Conservation (phyloP, 2,888 invertebrate genomes). For the Hirudinaria manillensis region DNA sequence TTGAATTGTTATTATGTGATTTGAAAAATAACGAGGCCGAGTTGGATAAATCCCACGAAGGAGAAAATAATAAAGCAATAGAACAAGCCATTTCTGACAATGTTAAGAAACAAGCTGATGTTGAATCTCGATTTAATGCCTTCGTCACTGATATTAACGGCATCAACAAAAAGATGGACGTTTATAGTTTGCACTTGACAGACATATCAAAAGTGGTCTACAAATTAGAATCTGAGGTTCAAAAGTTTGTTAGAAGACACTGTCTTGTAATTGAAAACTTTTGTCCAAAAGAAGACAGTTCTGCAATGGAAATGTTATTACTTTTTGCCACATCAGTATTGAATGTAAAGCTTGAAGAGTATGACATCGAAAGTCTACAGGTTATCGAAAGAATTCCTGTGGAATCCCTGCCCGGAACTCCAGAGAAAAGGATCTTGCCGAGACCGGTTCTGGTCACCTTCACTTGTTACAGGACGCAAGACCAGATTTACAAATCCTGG, state of each 20-base stretch:
- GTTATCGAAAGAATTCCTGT: background rate
- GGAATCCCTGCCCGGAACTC: slow-evolving; percentile 3
- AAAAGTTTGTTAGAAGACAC: slow-evolving; percentile 27
- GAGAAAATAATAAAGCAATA: background rate
- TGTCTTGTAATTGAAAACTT: slow-evolving; percentile 33
- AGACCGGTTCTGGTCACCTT: slow-evolving; percentile 33
- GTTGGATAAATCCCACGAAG: background rate
- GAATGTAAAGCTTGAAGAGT: slow-evolving; percentile 7
- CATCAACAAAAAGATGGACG: background rate
- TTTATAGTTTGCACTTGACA: background rate
- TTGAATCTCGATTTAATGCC: background rate
- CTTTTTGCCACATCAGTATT: slow-evolving; percentile 29
- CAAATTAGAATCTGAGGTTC: slow-evolving; percentile 28
- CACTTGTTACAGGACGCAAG: slow-evolving; percentile 30
- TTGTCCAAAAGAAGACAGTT: slow-evolving; percentile 33
- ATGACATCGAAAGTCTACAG: slow-evolving; percentile 8
- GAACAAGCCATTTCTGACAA: background rate
- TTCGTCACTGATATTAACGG: background rate
- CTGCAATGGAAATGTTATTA: slow-evolving; percentile 26
- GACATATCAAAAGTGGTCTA: slow-evolving; percentile 13
- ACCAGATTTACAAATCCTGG: slow-evolving; percentile 29
- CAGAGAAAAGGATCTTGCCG: slow-evolving; percentile 27
- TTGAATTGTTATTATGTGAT: background rate
- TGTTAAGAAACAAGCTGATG: background rate
- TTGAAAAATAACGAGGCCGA: background rate